Evolutionary conservation across 2,888 invertebrate genomes (phyloP), one percentile per base, ranked within the genome.

Genomic region (Charanyca ferruginea): DNA sequence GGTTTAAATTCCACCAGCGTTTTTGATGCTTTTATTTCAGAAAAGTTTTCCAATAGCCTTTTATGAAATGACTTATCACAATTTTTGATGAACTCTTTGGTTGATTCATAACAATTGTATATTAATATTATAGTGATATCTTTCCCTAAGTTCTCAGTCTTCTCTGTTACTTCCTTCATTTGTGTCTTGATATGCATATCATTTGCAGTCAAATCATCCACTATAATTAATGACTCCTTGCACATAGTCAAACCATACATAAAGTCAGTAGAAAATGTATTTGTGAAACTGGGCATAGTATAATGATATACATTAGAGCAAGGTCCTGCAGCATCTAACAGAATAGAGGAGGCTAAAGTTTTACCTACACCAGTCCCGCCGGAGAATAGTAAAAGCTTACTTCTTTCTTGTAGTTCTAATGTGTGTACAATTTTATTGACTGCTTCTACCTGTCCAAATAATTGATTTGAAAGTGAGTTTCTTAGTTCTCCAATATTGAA

Each of bases 291-390:
- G 7, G 94, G 92, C 92, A 94, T 92, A 22, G 91, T 93, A 64
- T 91, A 94, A 72, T 95, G 94, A 80, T 94, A 94, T 2, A 94
- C 78, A 87, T 95, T 95, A 22, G 91, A 88, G 64, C 84, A 86
- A 23, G 84, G 76, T 76, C 89, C 88, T 23, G 89, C 45, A 54
- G 85, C 83, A 41, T 92, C 85, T 65, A 94, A 74, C 63, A 94
- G 80, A 38, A 93, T 59, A 47, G 93, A 91, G n/a, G 89, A 81
- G 23, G 91, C 83, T 66, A 87, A 91, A 45, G 95, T 93, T 77
- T 95, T 95, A 1, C 95, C 95, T 4, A 94, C 94, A 57, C 95
- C 95, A 42, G 95, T 95, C 2, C 94, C 91, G 59, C 95, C 95
- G 87, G 90, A 92, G 13, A 95, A 81, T 70, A 93, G 83, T 53